phyloP scores from a whole-genome alignment of 2,113 vertebrate genomes.

The Pseudorectes ferrugineus region DNA sequence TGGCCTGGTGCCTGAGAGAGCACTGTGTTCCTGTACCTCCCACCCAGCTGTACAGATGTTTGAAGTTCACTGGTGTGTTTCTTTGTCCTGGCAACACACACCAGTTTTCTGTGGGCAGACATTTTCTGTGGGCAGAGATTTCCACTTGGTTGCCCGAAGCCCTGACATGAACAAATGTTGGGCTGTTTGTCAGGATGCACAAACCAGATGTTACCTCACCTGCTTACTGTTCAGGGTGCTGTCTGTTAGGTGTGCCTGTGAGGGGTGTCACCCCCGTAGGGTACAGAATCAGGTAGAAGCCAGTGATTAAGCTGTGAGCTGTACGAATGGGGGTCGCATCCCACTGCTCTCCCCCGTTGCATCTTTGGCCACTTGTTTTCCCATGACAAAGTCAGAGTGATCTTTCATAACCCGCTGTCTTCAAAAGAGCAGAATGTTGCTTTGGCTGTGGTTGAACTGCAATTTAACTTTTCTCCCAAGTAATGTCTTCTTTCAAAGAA shows the following conservation, averaged over 20 bases:
- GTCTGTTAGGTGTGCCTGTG: not conserved
- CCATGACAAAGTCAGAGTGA: not conserved
- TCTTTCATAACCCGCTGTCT: not conserved
- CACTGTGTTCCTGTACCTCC: not conserved
- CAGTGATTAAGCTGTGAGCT: not conserved
- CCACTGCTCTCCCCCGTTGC: not conserved
- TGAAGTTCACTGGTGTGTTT: not conserved
- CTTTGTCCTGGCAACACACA: not conserved
- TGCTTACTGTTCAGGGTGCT: not conserved
- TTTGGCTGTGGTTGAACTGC: not conserved
- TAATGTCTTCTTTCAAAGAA: not conserved
- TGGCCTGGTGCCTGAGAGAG: not conserved
- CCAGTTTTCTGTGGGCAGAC: not conserved
- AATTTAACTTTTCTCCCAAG: not conserved
- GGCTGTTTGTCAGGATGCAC: not conserved
- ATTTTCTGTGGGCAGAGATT: not conserved
- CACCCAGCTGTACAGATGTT: not conserved
- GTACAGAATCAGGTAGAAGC: not conserved
- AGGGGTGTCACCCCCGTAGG: not conserved
- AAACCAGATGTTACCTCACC: not conserved
- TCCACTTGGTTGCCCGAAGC: not conserved
- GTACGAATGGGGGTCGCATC: not conserved
- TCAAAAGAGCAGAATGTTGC: accelerated
- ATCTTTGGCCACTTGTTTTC: not conserved
- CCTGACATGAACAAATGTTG: not conserved